These are phyloP conservation scores for Tetranychus piercei DNA, from an alignment of 2,888 invertebrate species.

Conservation along the genomic window DNA sequence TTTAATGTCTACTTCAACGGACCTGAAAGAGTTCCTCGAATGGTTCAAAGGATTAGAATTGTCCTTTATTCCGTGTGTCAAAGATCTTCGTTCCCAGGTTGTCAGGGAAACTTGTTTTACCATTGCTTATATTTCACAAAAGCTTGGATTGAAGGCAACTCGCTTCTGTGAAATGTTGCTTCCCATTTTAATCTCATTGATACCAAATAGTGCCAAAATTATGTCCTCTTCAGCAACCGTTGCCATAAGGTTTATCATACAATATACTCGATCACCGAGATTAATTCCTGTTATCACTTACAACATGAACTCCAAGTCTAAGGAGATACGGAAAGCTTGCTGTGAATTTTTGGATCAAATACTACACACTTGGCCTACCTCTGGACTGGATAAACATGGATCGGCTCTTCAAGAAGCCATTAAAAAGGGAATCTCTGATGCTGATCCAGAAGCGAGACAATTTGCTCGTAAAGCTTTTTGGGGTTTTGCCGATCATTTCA, in stretches of 20 bases:
- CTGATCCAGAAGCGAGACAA: slow-evolving; percentile 70
- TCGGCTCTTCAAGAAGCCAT: slow-evolving; percentile 59
- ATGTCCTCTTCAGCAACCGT: slow-evolving; percentile 73
- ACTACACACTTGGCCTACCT: slow-evolving; percentile 68
- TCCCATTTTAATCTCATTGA: slow-evolving; percentile 48
- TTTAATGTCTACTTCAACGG: slow-evolving; percentile 57
- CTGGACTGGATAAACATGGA: slow-evolving; percentile 60
- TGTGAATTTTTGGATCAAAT: slow-evolving; percentile 68
- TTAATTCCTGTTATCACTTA: slow-evolving; percentile 56
- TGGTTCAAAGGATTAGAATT: slow-evolving; percentile 59
- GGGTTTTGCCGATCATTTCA: slow-evolving; percentile 76
- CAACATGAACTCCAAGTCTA: slow-evolving; percentile 60
- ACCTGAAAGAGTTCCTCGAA: slow-evolving; percentile 51
- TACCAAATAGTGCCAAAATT: slow-evolving; percentile 40
- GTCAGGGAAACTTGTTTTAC: slow-evolving; percentile 90
- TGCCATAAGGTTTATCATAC: slow-evolving; percentile 66
- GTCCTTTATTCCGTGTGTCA: slow-evolving; percentile 59
- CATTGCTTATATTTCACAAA: slow-evolving; percentile 46
- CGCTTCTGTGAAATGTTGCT: slow-evolving; percentile 65
- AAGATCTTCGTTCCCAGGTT: slow-evolving; percentile 77
- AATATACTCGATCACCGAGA: slow-evolving; percentile 55
- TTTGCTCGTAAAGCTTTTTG: slow-evolving; percentile 68
- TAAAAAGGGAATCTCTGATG: slow-evolving; percentile 61
- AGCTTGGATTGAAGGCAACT: slow-evolving; percentile 20
- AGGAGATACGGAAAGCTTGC: slow-evolving; percentile 59